These are phyloP conservation scores for Odontophorus gujanensis DNA, from an alignment of 2,113 vertebrate genomes.

Conservation along the genomic window DNA sequence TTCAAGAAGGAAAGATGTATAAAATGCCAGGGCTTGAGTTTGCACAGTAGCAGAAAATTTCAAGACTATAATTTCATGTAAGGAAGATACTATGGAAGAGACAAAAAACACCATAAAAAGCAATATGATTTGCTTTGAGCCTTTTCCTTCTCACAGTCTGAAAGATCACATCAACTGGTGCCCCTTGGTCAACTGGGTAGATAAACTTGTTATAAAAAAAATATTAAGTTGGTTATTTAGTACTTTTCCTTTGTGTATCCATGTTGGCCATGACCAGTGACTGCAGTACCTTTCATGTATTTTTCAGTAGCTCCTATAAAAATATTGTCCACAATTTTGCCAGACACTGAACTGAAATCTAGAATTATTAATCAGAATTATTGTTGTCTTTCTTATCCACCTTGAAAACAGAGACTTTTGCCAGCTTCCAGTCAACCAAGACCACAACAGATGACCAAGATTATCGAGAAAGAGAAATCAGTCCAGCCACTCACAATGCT, in stretches of 20 bases:
- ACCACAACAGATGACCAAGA: not conserved
- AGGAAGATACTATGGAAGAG: not conserved
- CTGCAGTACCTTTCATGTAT: not conserved
- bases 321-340: not conserved
- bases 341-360: not conserved
- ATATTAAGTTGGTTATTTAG: not conserved
- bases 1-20: not conserved
- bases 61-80: not conserved
- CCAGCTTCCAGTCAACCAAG: too few relatives aligned
- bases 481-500: not conserved
- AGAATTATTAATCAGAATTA: not conserved
- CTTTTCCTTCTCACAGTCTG: not conserved
- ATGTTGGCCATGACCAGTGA: not conserved
- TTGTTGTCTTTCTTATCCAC: not conserved
- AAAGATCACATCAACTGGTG: not conserved
- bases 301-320: not conserved
- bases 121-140: fast-evolving
- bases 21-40: not conserved
- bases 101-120: not conserved
- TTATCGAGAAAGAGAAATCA: not conserved
- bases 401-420: not conserved
- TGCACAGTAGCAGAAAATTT: not conserved
- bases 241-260: not conserved
- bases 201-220: not conserved
- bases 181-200: not conserved